Percentiles rank a stretch among this genome's conserved stretches.
Evolutionary conservation across 2,797 vertebrate species (phyloP).

Genomic region (Smutsia gigantea): DNA sequence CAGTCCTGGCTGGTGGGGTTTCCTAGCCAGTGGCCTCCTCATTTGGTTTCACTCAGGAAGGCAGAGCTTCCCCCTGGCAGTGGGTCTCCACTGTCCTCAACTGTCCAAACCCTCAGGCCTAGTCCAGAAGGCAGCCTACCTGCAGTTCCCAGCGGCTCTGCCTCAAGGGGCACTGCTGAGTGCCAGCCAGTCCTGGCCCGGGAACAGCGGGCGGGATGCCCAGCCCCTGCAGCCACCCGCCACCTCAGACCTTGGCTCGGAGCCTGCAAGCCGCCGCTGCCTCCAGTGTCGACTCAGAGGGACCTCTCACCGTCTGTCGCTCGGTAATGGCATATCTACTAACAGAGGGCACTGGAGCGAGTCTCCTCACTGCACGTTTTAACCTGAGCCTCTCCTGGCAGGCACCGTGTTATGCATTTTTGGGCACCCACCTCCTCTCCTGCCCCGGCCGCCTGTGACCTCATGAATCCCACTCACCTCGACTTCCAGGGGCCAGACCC

Average conservation of each 20-base stretch:
- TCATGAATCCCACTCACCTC: rapidly evolving
- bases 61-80: too few species aligned
- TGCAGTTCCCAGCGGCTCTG: rapidly evolving
- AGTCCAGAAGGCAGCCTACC: neutral
- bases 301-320: neutral
- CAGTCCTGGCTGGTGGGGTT: neutral
- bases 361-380: neutral
- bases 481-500: too few species aligned
- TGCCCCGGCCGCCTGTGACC: rapidly evolving
- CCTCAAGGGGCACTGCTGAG: too few species aligned
- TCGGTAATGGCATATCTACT: rapidly evolving
- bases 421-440: neutral
- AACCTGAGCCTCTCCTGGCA: rapidly evolving
- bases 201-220: too few species aligned
- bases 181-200: rapidly evolving
- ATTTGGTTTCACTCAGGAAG: neutral
- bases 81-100: neutral
- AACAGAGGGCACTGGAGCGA: rapidly evolving
- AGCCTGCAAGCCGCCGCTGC: neutral
- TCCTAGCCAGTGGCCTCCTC: too few species aligned
- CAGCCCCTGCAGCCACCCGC: neutral
- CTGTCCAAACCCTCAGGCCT: too few species aligned
- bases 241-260: neutral
- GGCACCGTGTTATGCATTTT: rapidly evolving
- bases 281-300: rapidly evolving